Evolutionary conservation across 2,888 invertebrate genomes (phyloP).

Genomic region (Ophion ellenae): DNA sequence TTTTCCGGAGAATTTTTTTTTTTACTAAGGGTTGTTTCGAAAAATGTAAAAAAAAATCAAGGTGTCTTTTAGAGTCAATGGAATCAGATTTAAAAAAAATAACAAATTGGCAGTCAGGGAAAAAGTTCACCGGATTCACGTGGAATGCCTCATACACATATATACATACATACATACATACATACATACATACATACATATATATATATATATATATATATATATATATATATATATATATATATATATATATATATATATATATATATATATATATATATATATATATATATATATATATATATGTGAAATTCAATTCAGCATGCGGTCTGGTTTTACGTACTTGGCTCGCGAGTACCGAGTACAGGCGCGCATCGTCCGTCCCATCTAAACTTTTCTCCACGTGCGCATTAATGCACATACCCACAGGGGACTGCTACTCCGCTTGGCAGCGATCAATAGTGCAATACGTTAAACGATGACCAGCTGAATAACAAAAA

Average conservation of each 20-base stretch:
- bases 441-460: slow-evolving; percentile 53
- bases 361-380: slow-evolving; percentile 28
- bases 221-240: neutral
- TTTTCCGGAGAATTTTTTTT: too few relatives aligned
- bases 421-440: neutral
- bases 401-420: neutral
- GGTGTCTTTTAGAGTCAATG: too few relatives aligned
- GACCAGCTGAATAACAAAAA: slow-evolving; percentile 41
- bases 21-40: too few relatives aligned
- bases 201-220: neutral
- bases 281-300: neutral
- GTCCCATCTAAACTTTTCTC: slow-evolving; percentile 7
- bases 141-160: too few relatives aligned
- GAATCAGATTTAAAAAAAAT: too few relatives aligned
- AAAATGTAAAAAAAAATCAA: too few relatives aligned
- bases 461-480: slow-evolving; percentile 45
- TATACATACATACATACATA: too few relatives aligned
- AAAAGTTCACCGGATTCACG: too few relatives aligned
- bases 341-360: slow-evolving; percentile 22
- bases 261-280: neutral
- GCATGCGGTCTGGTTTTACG: slow-evolving; percentile 47
- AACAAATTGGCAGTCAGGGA: too few relatives aligned
- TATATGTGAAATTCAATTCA: slow-evolving; percentile 49
- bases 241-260: too few relatives aligned
- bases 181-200: neutral